Evolutionary conservation across 2,797 vertebrate genomes (phyloP).

Genomic region (Coregonus suidteri): DNA sequence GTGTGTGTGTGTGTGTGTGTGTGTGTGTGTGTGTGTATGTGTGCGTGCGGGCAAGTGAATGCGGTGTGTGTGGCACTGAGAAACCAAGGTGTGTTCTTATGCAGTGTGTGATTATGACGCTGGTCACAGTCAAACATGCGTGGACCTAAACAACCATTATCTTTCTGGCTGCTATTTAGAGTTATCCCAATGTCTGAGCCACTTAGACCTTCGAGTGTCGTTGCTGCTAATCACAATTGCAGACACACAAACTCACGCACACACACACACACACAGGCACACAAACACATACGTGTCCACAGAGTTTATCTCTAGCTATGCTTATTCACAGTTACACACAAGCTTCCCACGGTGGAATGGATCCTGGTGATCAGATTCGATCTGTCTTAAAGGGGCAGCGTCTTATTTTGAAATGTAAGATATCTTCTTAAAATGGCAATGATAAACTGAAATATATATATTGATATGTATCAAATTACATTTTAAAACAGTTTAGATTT

Average conservation of each 20-base stretch:
- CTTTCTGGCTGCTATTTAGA: conserved; percentile 23
- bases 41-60: too few relatives aligned
- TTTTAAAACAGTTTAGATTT: too few relatives aligned
- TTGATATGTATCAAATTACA: too few relatives aligned
- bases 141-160: conserved; percentile 38
- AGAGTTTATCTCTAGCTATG: neutral
- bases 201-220: too few relatives aligned
- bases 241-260: too few relatives aligned
- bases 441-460: too few relatives aligned
- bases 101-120: conserved; percentile 10
- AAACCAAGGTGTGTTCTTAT: conserved; percentile 4
- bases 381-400: neutral
- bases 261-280: too few relatives aligned
- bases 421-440: too few relatives aligned
- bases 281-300: neutral
- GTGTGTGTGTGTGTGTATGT: neutral
- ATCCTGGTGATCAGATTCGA: conserved; percentile 29
- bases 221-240: neutral
- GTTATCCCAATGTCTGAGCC: neutral
- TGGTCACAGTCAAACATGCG: conserved; percentile 6
- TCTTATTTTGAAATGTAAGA: too few relatives aligned
- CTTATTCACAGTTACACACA: neutral
- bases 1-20: neutral
- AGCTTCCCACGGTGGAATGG: conserved; percentile 17
- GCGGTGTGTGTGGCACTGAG: neutral